Percentiles rank a stretch among this genome's conserved stretches.
phyloP scores from a whole-genome alignment of 1,140 invertebrate species.

The Nylanderia fulva region DNA sequence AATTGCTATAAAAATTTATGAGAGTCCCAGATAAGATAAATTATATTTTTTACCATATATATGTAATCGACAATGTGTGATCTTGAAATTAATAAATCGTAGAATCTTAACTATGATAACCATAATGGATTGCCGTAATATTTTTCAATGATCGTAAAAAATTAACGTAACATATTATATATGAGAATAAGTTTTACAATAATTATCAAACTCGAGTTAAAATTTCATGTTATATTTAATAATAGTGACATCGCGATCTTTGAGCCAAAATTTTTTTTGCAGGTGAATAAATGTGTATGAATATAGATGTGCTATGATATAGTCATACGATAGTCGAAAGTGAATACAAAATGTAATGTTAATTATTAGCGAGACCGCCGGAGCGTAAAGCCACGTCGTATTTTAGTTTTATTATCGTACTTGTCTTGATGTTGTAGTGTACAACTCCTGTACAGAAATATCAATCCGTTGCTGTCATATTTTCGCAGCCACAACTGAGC shows the following conservation, averaged over 20 bases:
- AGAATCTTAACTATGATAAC: neutral
- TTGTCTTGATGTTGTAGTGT: conserved; percentile 30
- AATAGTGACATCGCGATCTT: conserved; percentile 5
- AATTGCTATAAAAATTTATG: conserved; percentile 18
- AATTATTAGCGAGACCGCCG: conserved; percentile 40
- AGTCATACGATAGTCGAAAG: conserved; percentile 39
- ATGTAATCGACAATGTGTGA: neutral
- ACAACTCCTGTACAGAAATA: conserved; percentile 19
- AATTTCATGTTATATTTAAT: neutral
- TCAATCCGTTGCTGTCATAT: conserved; percentile 18
- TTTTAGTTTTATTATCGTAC: conserved; percentile 32
- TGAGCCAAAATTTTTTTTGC: conserved; percentile 2
- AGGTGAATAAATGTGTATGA: neutral
- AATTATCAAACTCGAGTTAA: conserved; percentile 16
- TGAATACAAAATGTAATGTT: conserved; percentile 45
- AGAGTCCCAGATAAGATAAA: conserved; percentile 6
- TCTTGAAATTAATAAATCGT: conserved; percentile 17
- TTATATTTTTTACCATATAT: neutral
- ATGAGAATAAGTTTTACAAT: conserved; percentile 15
- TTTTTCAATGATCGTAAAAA: neutral
- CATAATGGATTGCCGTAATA: conserved; percentile 5
- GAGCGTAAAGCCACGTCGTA: conserved; percentile 35
- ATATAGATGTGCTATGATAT: conserved; percentile 18
- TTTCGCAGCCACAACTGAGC: neutral
- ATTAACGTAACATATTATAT: conserved; percentile 1